Evolutionary conservation across 2,797 vertebrate genomes (phyloP), one percentile per base, ranked within the genome.

Genomic region (Agapornis canus): DNA sequence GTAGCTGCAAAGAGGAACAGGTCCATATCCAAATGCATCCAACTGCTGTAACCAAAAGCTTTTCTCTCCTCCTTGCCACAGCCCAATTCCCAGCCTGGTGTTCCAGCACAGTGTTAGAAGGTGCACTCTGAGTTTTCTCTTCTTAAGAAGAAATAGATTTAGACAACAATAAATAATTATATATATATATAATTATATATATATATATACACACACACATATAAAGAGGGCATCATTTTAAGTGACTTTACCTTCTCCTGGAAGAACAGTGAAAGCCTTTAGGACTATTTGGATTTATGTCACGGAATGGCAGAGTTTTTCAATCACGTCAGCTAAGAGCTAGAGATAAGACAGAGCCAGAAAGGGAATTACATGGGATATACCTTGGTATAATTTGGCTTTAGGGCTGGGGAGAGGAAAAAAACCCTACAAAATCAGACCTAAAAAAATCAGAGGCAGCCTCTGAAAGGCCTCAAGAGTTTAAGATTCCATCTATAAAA

Each of bases 351-450:
- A 82, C 6, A 92, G 79, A 63, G 86, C 52, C 83, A 92, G 81
- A 43, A 76, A 89, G 51, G 73, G 95, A 93, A 96, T 96, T 95
- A 95, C 73, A 65, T 32, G 66, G 89, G 83, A 93, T 96, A 92
- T 65, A 86, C 78, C 47, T 59, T 48, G 54, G 6, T 82, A 92
- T 87, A 90, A 95, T 80, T 82, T 80, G 64, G 82, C 65, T 82
- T 94, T 87, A 57, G 65, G 68, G 70, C 32, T 61, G 14, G 27
- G 43, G n/a, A 60, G 18, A 11, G 51, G 60, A 25, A 42, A 37
- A 61, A 54, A 29, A 42, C 22, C 21, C 54, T 32, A 40, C 42
- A n/a, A 37, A 29, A 45, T 18, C n/a, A 35, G 54, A 57, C 54
- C n/a, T 23, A 57, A 57, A 40, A 31, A n/a, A 27, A 35, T 11